These are phyloP conservation scores for Cartodere bifasciata DNA, from an alignment of 2,888 invertebrate genomes.

Conservation along the genomic window DNA sequence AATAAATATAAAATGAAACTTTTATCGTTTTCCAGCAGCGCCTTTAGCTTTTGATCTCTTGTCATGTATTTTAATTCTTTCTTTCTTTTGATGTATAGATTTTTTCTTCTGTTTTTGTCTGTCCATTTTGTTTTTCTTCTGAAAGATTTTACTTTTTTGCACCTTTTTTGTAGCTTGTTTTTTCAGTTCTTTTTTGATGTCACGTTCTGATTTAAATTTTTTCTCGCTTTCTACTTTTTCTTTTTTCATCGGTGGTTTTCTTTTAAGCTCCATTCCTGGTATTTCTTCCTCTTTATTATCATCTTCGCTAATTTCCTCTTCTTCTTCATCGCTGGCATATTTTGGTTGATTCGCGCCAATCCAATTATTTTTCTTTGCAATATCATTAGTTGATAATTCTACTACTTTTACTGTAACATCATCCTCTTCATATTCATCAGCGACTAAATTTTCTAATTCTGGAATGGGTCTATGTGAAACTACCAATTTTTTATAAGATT, in stretches of 20 bases:
- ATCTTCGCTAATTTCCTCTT: slow-evolving; percentile 19
- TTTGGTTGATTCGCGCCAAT: slow-evolving; percentile 55
- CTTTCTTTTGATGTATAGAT: slow-evolving; percentile 36
- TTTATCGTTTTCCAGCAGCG: too few species aligned
- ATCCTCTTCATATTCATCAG: slow-evolving; percentile 62
- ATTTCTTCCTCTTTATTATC: slow-evolving; percentile 27
- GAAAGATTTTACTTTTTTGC: slow-evolving; percentile 64
- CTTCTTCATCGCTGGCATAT: slow-evolving; percentile 19
- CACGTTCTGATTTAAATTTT: slow-evolving; percentile 44
- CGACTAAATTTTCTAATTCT: slow-evolving; percentile 52
- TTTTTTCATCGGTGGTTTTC: slow-evolving; percentile 19
- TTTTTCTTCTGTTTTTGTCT: slow-evolving; percentile 57
- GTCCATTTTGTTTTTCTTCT: slow-evolving; percentile 60
- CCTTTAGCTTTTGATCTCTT: slow-evolving; percentile 25
- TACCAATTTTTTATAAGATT: slow-evolving; percentile 60
- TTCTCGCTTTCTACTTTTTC: slow-evolving; percentile 26
- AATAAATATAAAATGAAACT: too few species aligned
- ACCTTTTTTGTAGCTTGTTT: slow-evolving; percentile 59
- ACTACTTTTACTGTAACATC: slow-evolving; percentile 68
- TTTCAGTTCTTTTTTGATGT: slow-evolving; percentile 56
- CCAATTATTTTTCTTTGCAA: slow-evolving; percentile 57
- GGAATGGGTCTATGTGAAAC: slow-evolving; percentile 59
- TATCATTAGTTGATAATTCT: slow-evolving; percentile 56
- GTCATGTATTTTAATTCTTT: slow-evolving; percentile 30
- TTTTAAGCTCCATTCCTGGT: slow-evolving; percentile 39